phyloP scores from a whole-genome alignment of 23 tunicate genomes.

The Diplosoma virens region DNA sequence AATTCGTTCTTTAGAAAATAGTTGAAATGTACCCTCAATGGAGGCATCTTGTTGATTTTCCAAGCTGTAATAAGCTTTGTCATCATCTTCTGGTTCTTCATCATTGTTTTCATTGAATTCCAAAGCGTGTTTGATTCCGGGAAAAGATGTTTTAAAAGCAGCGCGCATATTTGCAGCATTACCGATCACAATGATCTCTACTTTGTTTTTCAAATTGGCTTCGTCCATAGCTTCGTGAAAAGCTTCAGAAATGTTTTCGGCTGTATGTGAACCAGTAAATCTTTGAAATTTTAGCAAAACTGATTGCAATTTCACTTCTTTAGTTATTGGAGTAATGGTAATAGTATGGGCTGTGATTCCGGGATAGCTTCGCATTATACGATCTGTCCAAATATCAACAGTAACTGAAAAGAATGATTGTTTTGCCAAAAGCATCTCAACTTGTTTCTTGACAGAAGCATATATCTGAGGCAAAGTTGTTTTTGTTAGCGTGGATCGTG shows the following conservation, averaged over 20 bases:
- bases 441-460: background rate
- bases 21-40: too few species aligned
- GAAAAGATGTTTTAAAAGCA: background rate
- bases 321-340: background rate
- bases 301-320: background rate
- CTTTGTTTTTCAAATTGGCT: background rate
- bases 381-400: constrained; percentile 1
- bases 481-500: background rate
- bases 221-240: background rate
- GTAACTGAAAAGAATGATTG: background rate
- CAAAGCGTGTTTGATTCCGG: background rate
- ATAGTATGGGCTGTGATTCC: constrained; percentile 4
- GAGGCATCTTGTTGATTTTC: too few species aligned
- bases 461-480: background rate
- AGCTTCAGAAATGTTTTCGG: background rate
- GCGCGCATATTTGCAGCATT: constrained; percentile 10
- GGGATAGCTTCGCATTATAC: background rate
- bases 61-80: background rate
- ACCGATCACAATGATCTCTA: background rate
- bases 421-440: background rate
- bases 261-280: background rate
- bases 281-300: background rate
- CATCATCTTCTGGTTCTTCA: background rate
- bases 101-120: background rate
- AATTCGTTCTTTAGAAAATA: background rate